Percentiles rank a stretch among this genome's conserved stretches.
phyloP scores from a whole-genome alignment of 2,797 vertebrate species.

The Thaleichthys pacificus region DNA sequence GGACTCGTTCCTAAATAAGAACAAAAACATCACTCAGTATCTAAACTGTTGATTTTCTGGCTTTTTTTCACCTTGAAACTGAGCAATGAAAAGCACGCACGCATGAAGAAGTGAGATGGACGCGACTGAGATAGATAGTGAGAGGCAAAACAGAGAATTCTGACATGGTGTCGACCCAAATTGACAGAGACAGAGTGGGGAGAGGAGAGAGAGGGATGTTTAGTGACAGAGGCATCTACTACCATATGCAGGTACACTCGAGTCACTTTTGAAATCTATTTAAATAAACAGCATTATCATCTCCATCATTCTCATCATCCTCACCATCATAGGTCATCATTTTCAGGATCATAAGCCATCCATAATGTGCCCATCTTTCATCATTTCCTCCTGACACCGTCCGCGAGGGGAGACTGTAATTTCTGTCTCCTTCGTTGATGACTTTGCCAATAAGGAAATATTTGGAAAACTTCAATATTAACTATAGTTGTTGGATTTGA shows the following conservation, averaged over 20 bases:
- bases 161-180: slow-evolving; percentile 75
- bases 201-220: slow-evolving; percentile 66
- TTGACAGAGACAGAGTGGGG: slow-evolving; percentile 62
- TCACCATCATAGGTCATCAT: slow-evolving; percentile 30
- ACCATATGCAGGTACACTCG: slow-evolving; percentile 69
- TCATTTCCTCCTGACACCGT: neutral
- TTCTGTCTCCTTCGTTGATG: neutral
- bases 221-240: slow-evolving; percentile 61
- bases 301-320: slow-evolving; percentile 31
- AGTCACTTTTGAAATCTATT: slow-evolving; percentile 52
- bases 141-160: slow-evolving; percentile 61
- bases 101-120: slow-evolving; percentile 58
- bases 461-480: neutral
- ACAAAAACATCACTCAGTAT: slow-evolving; percentile 50
- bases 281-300: slow-evolving; percentile 28
- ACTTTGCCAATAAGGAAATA: slow-evolving; percentile 2
- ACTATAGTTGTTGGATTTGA: neutral
- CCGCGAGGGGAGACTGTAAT: neutral
- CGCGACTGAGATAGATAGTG: slow-evolving; percentile 55
- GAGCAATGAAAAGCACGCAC: slow-evolving; percentile 41
- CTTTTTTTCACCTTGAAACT: slow-evolving; percentile 21
- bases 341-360: slow-evolving; percentile 19
- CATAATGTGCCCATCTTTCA: neutral
- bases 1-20: slow-evolving; percentile 45
- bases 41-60: slow-evolving; percentile 43